These are phyloP conservation scores for Drosophila tanythrix DNA, from an alignment of 2,888 invertebrate genomes.

Conservation along the genomic window DNA sequence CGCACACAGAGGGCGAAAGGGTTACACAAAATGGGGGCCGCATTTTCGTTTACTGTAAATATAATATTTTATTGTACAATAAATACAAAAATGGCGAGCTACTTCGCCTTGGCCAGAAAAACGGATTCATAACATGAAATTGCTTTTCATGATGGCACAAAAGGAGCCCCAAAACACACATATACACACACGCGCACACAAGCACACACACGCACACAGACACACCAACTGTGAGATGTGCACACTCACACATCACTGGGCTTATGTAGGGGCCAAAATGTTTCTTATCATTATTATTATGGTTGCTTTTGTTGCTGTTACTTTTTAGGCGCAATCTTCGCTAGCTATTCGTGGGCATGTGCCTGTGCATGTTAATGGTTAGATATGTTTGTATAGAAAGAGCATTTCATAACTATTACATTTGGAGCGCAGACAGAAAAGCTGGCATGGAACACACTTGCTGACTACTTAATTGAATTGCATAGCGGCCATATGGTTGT, in stretches of 20 bases:
- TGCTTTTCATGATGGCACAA: conserved; percentile 73
- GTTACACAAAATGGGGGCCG: conserved; percentile 37
- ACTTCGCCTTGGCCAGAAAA: conserved; percentile 64
- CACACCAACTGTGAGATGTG: conserved; percentile 20
- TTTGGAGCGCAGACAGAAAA: conserved; percentile 13
- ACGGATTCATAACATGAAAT: conserved; percentile 79
- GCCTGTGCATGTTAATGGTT: conserved; percentile 50
- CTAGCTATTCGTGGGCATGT: conserved; percentile 25
- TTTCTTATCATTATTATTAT: conserved; percentile 21
- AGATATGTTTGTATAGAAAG: conserved; percentile 50
- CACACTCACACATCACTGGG: conserved; percentile 33
- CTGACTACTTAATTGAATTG: neutral
- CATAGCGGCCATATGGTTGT: neutral
- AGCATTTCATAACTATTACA: conserved; percentile 68
- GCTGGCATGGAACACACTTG: conserved; percentile 10
- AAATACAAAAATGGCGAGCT: conserved; percentile 68
- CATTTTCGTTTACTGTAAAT: conserved; percentile 74
- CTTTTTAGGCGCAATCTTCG: conserved; percentile 21
- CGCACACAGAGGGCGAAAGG: conserved; percentile 20
- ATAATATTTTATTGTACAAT: conserved; percentile 79
- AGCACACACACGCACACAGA: conserved; percentile 27
- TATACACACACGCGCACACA: conserved; percentile 12
- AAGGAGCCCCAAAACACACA: conserved; percentile 38
- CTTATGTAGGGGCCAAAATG: conserved; percentile 36
- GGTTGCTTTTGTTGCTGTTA: conserved; percentile 34